phyloP scores from a whole-genome alignment of 2,113 vertebrate species.

The Heterocephalus glaber region DNA sequence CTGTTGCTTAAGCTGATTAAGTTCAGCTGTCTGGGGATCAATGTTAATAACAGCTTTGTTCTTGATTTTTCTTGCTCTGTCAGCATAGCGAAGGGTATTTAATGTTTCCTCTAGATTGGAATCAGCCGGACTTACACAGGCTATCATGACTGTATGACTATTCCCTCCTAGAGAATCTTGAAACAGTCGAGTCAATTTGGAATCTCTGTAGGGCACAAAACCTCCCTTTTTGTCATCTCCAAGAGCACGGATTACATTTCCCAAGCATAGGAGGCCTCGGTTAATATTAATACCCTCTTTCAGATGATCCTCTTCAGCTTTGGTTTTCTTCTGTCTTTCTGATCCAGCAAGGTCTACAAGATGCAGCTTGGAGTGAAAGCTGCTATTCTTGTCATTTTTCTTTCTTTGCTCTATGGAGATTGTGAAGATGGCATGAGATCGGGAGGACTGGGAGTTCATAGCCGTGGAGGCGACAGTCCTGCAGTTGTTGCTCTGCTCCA shows the following conservation, averaged over 20 bases:
- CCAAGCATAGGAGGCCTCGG: constrained; percentile 93
- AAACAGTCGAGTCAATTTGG: constrained; percentile 94
- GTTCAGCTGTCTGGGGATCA: constrained; percentile 92
- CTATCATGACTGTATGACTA: constrained; percentile 98
- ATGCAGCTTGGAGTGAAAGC: constrained; percentile 92
- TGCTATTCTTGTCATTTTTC: constrained; percentile 87
- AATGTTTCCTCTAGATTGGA: constrained; percentile 97
- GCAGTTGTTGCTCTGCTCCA: constrained; percentile 93
- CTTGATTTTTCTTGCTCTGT: constrained; percentile 97
- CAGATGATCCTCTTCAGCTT: constrained; percentile 95
- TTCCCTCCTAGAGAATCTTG: constrained; percentile 98
- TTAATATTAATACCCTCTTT: constrained; percentile 99
- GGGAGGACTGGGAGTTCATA: constrained; percentile 97
- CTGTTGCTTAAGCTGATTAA: constrained; percentile 92
- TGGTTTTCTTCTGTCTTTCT: constrained; percentile 98
- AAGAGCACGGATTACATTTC: constrained; percentile 97
- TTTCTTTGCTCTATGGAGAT: constrained; percentile 93
- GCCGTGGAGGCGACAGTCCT: constrained; percentile 96
- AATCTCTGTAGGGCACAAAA: constrained; percentile 97
- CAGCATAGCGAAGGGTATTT: constrained; percentile 96
- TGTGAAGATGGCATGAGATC: constrained; percentile 98
- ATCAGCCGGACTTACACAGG: constrained; percentile 96
- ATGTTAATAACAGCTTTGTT: constrained; percentile 96
- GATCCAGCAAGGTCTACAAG: constrained; percentile 98
- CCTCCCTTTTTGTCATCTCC: constrained; percentile 95